Evolutionary conservation across 2,113 vertebrate genomes (phyloP), one percentile per base, ranked within the genome.

Genomic region (Oncorhynchus masou): DNA sequence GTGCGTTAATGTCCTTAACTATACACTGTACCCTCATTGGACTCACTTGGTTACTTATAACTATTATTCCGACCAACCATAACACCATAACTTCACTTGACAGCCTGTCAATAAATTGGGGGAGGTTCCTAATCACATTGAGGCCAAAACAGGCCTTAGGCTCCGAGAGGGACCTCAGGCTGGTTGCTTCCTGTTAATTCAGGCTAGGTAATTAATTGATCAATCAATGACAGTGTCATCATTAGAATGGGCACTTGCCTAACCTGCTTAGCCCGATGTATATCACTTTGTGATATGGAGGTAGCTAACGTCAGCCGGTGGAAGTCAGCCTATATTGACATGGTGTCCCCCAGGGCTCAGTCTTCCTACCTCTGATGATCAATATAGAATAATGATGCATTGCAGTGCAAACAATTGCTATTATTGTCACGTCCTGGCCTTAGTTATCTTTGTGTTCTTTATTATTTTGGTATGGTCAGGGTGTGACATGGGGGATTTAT

Each of bases 171-270:
- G 49, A 25, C 67, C 70, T 57, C 77, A 57, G 80, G 74, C 78
- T 76, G 71, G 87, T 83, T 79, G 70, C 84, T 84, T 83, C 81
- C 86, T 79, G 68, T 34, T 20, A 16, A 2, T 34, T 84, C 75
- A 79, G 75, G 54, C 71, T 64, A 34, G 25, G n/a, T 87, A 89
- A 87, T 88, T 87, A 88, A 88, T 90, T 85, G 84, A 88, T 86
- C 74, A 89, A 87, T 91, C 90, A 90, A 84, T 73, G 84, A 84
- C 84, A 65, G 2, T 11, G 29, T 24, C 54, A 16, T 81, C 78
- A 88, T 87, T 49, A 79, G 79, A 85, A 68, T 13, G 48, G 84
- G 70, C 88, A 83, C 74, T 39, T 9, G 39, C 39, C 87, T 77
- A 75, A 78, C 64, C 80, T 81, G 83, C 74, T 85, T 74, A 81